A percentile compares a stretch with the other conserved stretches of the same genome.
phyloP scores from a whole-genome alignment of 2,113 vertebrate genomes.

The Eclectus roratus region DNA sequence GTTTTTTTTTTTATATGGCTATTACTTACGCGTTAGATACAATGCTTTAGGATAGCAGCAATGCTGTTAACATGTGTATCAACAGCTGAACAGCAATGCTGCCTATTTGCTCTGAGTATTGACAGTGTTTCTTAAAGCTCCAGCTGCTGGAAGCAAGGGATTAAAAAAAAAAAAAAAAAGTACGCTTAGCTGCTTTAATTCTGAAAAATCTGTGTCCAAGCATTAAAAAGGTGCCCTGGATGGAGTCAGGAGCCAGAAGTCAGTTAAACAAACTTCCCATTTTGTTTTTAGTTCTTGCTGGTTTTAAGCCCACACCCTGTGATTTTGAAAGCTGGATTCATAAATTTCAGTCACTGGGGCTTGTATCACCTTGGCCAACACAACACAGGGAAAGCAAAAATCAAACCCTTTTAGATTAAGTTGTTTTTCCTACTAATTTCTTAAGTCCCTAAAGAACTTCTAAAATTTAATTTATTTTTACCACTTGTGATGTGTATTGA shows the following conservation, averaged over 20 bases:
- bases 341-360: neutral
- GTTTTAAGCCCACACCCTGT: neutral
- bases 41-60: neutral
- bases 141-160: conserved; percentile 3
- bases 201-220: neutral
- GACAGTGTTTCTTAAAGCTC: neutral
- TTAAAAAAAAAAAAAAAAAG: neutral
- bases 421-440: neutral
- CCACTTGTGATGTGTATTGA: neutral
- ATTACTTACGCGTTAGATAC: neutral
- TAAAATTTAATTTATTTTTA: neutral
- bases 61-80: neutral
- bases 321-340: neutral
- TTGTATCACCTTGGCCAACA: neutral
- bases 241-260: neutral
- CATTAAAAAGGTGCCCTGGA: neutral
- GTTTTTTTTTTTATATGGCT: neutral
- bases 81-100: neutral
- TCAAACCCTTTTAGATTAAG: neutral
- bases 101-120: neutral
- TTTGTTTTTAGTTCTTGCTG: neutral
- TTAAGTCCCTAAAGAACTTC: neutral
- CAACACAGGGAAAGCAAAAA: neutral
- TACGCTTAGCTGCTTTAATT: conserved; percentile 7
- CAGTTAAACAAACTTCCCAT: neutral